Evolutionary conservation across 2,888 invertebrate species (phyloP), one percentile per base, ranked within the genome.

Genomic region (Nemotelus nigrinus): DNA sequence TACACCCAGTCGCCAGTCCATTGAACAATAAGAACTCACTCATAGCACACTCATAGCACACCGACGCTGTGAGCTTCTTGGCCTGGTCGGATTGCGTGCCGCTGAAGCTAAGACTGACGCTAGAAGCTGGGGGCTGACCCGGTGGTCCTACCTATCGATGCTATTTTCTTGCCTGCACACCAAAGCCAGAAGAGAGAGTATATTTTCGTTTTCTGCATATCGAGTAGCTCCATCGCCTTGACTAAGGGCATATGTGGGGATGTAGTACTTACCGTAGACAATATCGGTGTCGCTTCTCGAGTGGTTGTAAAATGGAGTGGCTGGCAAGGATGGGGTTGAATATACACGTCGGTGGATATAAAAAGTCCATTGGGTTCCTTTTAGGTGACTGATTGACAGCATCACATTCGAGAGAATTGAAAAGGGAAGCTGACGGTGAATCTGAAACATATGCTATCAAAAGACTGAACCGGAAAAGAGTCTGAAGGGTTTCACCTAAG

Each of bases 1-100:
- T 60, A 48, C 48, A 39, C 74, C 47, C 50, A 70, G 44, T 74
- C 74, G 39, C 63, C 74, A 50, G 74, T 74, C 74, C 74, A 74
- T 63, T 74, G 60, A 48, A 50, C 74, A 74, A 63, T 63, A 50
- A 74, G 60, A 55, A 55, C 53, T 10, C 47, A 25, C 25, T 25
- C 25, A 25, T 25, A 25, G 65, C 65, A 65, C 6, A 3, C 2
- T 50, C 53, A n/a, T n/a, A n/a, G n/a, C n/a, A n/a, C n/a, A n/a
- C 6, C 10, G 63, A 41, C 39, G n/a, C 57, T 57, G 7, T 8
- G 43, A 39, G 25, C 55, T 50, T n/a, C 55, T 45, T 65, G 25
- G 55, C 55, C 70, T 3, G 41, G 3, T 8, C 63, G 25, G 25
- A 25, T 25, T 25, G 25, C 25, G 25, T 55, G 39, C 3, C n/a